phyloP scores from a whole-genome alignment of 2,113 vertebrate genomes.

The Dinomys branickii region DNA sequence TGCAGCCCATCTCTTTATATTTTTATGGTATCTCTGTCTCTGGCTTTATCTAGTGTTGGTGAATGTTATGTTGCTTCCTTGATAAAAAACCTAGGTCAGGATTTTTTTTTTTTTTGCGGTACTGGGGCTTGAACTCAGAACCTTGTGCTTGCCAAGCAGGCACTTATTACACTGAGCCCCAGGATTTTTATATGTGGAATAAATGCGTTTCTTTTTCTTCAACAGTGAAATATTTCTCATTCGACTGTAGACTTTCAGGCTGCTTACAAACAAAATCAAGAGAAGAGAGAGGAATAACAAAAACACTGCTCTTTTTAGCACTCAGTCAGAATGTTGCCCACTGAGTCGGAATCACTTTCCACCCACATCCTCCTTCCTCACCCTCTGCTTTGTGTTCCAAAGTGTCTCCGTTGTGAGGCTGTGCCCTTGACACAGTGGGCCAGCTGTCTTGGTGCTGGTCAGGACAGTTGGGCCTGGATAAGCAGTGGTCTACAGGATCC shows the following conservation, averaged over 20 bases:
- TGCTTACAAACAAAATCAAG: neutral
- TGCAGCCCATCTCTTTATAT: neutral
- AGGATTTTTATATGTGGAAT: neutral
- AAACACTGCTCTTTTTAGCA: neutral
- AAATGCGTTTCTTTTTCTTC: slow-evolving; percentile 35
- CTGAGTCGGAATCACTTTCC: neutral
- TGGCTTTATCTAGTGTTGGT: neutral
- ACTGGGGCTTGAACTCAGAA: too few species aligned
- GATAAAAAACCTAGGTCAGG: too few species aligned
- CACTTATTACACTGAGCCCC: too few species aligned
- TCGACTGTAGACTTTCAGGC: neutral
- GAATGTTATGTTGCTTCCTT: neutral
- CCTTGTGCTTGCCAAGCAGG: too few species aligned
- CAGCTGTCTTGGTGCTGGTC: neutral
- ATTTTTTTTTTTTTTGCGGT: too few species aligned
- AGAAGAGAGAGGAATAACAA: neutral
- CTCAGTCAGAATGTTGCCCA: neutral
- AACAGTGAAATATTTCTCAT: neutral
- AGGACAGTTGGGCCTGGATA: neutral
- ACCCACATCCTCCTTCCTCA: neutral
- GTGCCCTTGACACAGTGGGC: neutral
- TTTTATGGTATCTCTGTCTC: neutral
- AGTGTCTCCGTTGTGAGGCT: neutral
- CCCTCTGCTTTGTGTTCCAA: neutral
- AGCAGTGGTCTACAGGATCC: neutral